Base-by-base conservation (phyloP, 2,797 vertebrate species). In the Lutjanus campechanus region DNA sequence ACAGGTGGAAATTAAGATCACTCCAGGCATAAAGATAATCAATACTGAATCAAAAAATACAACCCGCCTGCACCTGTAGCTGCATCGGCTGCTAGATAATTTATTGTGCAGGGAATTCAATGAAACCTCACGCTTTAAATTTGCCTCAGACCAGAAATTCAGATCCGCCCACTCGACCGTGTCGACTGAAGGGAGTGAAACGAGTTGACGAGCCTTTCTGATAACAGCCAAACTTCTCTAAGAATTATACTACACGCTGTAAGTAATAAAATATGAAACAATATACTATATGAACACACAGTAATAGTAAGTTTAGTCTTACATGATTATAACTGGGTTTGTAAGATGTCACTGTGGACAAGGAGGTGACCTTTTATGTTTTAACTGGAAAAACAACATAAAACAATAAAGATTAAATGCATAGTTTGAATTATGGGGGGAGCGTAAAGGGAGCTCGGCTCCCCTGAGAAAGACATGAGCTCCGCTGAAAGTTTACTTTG, bases 1-100 rank as follows among this genome's bases (percentile, higher is more conserved):
- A 55, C 75, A 71, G 50, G 29, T 44, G 13, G 62, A 65, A 73
- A 82, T 64, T 19, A 67, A 43, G 43, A 77, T 68, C 41, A 72
- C 70, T 40, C 56, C 50, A 43, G n/a, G 70, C 17, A 44, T 51
- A 25, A 73, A 73, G 19, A 69, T 44, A 62, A 71, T 75, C 41
- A 71, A n/a, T 29, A 25, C 17, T 49, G 54, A 71, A 64, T 59
- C 17, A 20, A 55, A 20, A 55, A 69, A 60, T 13, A 20, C 47
- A 9, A 55, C 2, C 49, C 7, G 36, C 19, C 25, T 44, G 7
- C 54, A 51, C 67, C 49, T 73, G 36, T 8, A 20, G 55, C 62
- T 64, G 43, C 68, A 60, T 43, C 22, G 65, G 58, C 50, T 56
- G 44, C 51, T 40, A 22, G 53, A 64, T 67, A 44, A 72, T 51